Conservation (phyloP, 1,140 invertebrate species). For the Zaprionus gabonicus region DNA sequence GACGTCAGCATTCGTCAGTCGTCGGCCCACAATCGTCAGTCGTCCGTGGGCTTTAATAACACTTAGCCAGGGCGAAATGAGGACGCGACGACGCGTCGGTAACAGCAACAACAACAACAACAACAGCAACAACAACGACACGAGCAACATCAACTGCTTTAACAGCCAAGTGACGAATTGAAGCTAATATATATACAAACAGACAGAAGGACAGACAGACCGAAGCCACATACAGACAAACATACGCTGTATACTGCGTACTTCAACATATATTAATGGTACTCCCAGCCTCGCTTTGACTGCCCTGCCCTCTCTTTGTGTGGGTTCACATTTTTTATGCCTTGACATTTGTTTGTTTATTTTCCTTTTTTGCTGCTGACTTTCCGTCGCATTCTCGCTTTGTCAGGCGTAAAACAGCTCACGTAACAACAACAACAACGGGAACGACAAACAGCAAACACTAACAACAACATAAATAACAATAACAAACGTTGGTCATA, state of each 20-base stretch:
- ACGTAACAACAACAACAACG: conserved; percentile 36
- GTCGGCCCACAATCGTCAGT: conserved; percentile 38
- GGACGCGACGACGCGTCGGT: conserved; percentile 37
- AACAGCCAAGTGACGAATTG: conserved; percentile 64
- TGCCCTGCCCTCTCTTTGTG: conserved; percentile 30
- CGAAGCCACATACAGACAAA: neutral
- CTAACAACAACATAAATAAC: conserved; percentile 37
- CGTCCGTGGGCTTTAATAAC: conserved; percentile 64
- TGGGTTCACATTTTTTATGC: conserved; percentile 57
- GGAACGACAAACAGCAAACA: conserved; percentile 34
- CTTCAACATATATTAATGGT: conserved; percentile 50
- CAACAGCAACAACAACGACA: conserved; percentile 26
- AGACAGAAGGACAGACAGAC: conserved; percentile 5
- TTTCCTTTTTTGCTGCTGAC: conserved; percentile 6
- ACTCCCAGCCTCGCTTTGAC: conserved; percentile 18
- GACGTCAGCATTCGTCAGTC: conserved; percentile 49
- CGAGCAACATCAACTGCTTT: conserved; percentile 36
- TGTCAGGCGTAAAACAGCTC: conserved; percentile 65
- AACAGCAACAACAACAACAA: conserved; percentile 21
- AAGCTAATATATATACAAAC: conserved; percentile 64
- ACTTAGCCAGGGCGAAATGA: conserved; percentile 49
- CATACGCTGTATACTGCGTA: conserved; percentile 22
- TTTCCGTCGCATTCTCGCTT: conserved; percentile 11
- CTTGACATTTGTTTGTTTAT: conserved; percentile 55
- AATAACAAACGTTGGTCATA: conserved; percentile 39